Base-by-base conservation (phyloP, 30 jellyfish, hydroid and myxozoan genomes). In the Hydractinia echinata region DNA sequence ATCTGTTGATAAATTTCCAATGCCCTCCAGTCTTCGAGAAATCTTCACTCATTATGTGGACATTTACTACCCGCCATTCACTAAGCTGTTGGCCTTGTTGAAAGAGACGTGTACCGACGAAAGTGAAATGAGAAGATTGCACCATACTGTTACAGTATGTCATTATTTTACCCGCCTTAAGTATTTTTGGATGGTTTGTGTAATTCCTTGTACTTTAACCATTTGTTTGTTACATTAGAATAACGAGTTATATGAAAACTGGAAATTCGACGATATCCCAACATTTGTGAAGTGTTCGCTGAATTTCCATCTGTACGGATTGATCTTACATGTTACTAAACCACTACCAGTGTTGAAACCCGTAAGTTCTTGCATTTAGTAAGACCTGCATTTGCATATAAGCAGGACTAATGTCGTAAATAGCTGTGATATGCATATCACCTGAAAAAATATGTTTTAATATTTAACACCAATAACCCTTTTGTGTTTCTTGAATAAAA, bases 291-390 rank as follows among this genome's bases (percentile, higher is more conserved):
- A 85, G 96, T 91, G 10, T 60, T 91, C 19, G 76, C 82, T 30
- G 90, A 82, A 51, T 91, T 85, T 74, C 85, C 95, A 10, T 91
- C 97, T 61, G 56, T 85, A 77, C 70, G 85, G 72, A 87, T 83
- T 55, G 88, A 85, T 74, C 89, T 83, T 54, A 74, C 80, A 50
- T 91, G 53, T 61, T 91, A 54, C 51, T 91, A 54, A 70, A 90
- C 0, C 97, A 91, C 87, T 91, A 81, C 97, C 97, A 13, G 73
- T 91, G 70, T 61, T 85, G 55, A 93, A 91, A 79, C 60, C 95
- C 81, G 97, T 90, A 69, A 30, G 44, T 0, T 30, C 44, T 30
- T 30, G 44, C 44, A 30, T 30, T 30, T 30, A 30, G 44, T 30
- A 30, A 2, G 44, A 0, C 1, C 44, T 30, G 44, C 44, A 30